These are phyloP conservation scores for Macropodus opercularis DNA, from an alignment of 2,797 vertebrate species.

Conservation along the genomic window DNA sequence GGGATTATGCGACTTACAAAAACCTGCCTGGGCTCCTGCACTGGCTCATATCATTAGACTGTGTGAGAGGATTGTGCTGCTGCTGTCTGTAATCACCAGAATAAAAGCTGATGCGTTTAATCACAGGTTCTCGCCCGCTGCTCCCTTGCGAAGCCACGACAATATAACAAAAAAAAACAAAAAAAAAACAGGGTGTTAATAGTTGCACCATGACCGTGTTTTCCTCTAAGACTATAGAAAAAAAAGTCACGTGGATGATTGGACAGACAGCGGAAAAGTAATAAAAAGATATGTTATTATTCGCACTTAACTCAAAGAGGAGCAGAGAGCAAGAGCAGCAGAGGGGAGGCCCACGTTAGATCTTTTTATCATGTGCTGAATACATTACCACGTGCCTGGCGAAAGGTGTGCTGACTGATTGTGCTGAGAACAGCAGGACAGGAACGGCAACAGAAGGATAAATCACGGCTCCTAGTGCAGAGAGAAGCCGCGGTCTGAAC, in stretches of 20 bases:
- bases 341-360: constrained; percentile 41
- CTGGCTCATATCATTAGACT: constrained; percentile 48
- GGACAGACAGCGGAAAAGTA: constrained; percentile 43
- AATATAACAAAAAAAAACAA: constrained; percentile 2
- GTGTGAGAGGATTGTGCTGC: constrained; percentile 57
- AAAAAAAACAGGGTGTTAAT: background rate
- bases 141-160: background rate
- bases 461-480: constrained; percentile 62
- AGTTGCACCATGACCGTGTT: background rate
- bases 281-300: constrained; percentile 54
- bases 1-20: constrained; percentile 66
- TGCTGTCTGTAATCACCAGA: constrained; percentile 50
- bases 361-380: constrained; percentile 74
- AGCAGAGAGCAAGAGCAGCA: background rate
- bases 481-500: constrained; percentile 62
- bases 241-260: constrained; percentile 29
- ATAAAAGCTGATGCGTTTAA: constrained; percentile 57
- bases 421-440: constrained; percentile 77
- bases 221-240: constrained; percentile 19
- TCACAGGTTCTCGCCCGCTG: constrained; percentile 48
- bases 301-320: constrained; percentile 49
- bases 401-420: constrained; percentile 63
- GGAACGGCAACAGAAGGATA: constrained; percentile 64
- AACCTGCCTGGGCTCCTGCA: constrained; percentile 53
- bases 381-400: constrained; percentile 49